Evolutionary conservation across 2,888 invertebrate species (phyloP).

Genomic region (Sphaerophoria taeniata): DNA sequence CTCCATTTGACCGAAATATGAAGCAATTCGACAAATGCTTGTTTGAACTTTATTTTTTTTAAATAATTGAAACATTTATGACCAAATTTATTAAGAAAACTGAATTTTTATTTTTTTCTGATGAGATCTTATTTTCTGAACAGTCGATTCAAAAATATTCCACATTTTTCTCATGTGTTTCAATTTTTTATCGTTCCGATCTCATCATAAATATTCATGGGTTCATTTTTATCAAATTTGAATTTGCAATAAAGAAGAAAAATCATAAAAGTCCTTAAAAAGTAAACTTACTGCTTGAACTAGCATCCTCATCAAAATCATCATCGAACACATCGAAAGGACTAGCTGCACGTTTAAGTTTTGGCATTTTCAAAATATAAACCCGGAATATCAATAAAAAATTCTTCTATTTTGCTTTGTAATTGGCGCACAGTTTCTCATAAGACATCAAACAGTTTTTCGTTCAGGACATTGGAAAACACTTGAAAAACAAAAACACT

Average conservation of each 20-base stretch:
- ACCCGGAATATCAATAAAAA: constrained; percentile 79
- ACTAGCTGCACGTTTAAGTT: constrained; percentile 80
- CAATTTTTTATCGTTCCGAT: too few relatives aligned
- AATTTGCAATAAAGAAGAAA: neutral
- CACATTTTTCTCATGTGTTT: too few relatives aligned
- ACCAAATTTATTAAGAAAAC: too few relatives aligned
- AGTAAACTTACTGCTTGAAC: constrained; percentile 81
- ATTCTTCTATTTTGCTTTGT: neutral
- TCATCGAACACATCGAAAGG: constrained; percentile 81
- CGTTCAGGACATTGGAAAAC: neutral
- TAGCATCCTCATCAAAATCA: constrained; percentile 82
- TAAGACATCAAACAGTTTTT: neutral
- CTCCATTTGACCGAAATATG: too few relatives aligned
- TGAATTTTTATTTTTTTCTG: too few relatives aligned
- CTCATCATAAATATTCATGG: too few relatives aligned
- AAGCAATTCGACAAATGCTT: too few relatives aligned
- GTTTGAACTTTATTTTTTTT: too few relatives aligned
- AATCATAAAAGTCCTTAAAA: neutral
- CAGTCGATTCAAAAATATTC: too few relatives aligned
- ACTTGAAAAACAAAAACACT: constrained; percentile 22
- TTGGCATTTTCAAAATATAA: constrained; percentile 78
- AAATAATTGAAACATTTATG: too few relatives aligned
- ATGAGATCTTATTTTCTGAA: too few relatives aligned
- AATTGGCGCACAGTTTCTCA: too few relatives aligned
- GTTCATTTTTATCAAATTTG: neutral